A percentile compares a stretch with the other conserved stretches of the same genome.
phyloP scores from a whole-genome alignment of 2,113 vertebrate species.

The Ginglymostoma cirratum region DNA sequence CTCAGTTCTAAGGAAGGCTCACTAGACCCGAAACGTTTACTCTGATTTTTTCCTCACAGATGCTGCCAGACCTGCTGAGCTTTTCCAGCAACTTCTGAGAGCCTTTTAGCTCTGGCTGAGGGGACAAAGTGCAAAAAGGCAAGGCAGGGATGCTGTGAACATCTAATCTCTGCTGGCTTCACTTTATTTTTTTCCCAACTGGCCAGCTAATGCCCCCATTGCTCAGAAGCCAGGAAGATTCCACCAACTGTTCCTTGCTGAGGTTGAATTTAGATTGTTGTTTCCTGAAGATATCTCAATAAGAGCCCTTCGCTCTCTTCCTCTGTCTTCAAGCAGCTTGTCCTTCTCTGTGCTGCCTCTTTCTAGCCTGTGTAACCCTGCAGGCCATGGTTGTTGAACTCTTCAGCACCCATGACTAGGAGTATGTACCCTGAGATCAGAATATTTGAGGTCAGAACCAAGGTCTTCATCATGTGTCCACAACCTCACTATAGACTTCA shows the following conservation, averaged over 20 bases:
- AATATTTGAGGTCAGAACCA: background rate
- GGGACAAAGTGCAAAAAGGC: no score
- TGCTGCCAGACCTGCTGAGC: no score
- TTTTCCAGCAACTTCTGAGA: no score
- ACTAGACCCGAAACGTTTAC: no score
- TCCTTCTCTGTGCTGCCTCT: background rate
- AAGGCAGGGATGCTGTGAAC: no score
- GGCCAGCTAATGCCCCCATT: no score
- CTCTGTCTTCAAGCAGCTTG: background rate
- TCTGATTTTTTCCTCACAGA: no score
- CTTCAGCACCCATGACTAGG: background rate
- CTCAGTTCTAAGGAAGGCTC: no score
- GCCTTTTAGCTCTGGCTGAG: no score
- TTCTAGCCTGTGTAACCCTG: background rate
- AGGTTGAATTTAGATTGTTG: background rate
- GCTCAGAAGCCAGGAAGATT: background rate
- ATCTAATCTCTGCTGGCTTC: no score
- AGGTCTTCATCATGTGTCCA: background rate
- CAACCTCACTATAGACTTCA: background rate
- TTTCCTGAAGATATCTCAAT: background rate
- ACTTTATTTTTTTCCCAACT: no score
- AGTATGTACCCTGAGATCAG: background rate
- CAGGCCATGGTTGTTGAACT: background rate
- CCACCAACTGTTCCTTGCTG: background rate
- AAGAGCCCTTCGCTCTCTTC: background rate